Evolutionary conservation across 1,140 invertebrate species (phyloP).

Genomic region (Solenopsis fugax): DNA sequence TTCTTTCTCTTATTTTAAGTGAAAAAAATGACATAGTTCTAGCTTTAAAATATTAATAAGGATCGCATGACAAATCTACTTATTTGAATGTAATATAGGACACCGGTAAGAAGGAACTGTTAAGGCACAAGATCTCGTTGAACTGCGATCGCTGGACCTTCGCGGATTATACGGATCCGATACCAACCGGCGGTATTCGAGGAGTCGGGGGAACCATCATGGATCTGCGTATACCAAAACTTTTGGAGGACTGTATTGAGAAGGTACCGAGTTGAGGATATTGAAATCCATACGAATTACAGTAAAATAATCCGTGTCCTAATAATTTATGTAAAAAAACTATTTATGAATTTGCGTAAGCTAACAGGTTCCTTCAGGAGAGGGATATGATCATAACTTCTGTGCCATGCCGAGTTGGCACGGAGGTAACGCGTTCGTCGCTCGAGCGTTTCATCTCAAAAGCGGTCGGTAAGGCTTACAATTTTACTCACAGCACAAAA

Average conservation of each 20-base stretch:
- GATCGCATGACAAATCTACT: neutral
- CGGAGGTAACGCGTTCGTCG: constrained; percentile 73
- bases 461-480: constrained; percentile 86
- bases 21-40: neutral
- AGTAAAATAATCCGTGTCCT: neutral
- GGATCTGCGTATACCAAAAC: constrained; percentile 87
- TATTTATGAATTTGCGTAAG: neutral
- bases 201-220: constrained; percentile 87
- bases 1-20: neutral
- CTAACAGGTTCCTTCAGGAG: constrained; percentile 77
- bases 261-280: constrained; percentile 67
- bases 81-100: constrained; percentile 60
- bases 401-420: constrained; percentile 84
- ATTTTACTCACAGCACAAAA: constrained; percentile 2
- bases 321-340: neutral
- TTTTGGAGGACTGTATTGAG: constrained; percentile 85
- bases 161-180: constrained; percentile 88
- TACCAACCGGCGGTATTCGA: constrained; percentile 91
- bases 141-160: constrained; percentile 92
- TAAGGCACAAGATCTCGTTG: constrained; percentile 91
- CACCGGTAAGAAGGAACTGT: constrained; percentile 85
- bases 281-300: neutral
- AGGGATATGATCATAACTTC: constrained; percentile 90
- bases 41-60: neutral
- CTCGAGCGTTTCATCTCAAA: constrained; percentile 89